Percentiles rank a stretch among this genome's conserved stretches.
These are phyloP conservation scores for Morinoia aosen DNA, from an alignment of 2,888 invertebrate species.

Conservation along the genomic window DNA sequence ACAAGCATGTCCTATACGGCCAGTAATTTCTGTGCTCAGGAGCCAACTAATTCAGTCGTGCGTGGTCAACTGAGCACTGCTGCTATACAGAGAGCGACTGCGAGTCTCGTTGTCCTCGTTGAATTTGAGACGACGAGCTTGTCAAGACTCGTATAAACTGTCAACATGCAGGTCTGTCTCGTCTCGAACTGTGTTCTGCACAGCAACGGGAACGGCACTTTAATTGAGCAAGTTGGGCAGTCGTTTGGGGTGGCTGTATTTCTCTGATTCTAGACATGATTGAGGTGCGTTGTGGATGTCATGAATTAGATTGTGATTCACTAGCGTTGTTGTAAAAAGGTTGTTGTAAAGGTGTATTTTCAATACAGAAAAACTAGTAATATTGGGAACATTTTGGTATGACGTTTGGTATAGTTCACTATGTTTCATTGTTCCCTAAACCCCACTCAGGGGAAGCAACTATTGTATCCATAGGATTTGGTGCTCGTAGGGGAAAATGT, in stretches of 20 bases:
- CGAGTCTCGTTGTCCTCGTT: background rate
- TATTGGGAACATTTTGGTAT: no score
- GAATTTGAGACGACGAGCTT: constrained; percentile 20
- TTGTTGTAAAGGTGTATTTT: no score
- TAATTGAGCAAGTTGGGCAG: background rate
- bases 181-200: background rate
- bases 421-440: no score
- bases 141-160: background rate
- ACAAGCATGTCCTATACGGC: background rate
- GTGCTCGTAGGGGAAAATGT: no score
- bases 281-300: background rate
- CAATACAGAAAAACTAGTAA: no score
- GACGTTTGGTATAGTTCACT: no score
- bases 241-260: background rate
- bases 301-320: no score
- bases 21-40: background rate
- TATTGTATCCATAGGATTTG: no score
- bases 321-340: no score
- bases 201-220: background rate
- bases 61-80: background rate
- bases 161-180: constrained; percentile 21
- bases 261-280: background rate
- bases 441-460: no score
- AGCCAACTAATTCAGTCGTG: background rate
- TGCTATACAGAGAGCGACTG: background rate